Base-by-base conservation (phyloP, 2,888 invertebrate genomes). In the Spilarctia lutea region DNA sequence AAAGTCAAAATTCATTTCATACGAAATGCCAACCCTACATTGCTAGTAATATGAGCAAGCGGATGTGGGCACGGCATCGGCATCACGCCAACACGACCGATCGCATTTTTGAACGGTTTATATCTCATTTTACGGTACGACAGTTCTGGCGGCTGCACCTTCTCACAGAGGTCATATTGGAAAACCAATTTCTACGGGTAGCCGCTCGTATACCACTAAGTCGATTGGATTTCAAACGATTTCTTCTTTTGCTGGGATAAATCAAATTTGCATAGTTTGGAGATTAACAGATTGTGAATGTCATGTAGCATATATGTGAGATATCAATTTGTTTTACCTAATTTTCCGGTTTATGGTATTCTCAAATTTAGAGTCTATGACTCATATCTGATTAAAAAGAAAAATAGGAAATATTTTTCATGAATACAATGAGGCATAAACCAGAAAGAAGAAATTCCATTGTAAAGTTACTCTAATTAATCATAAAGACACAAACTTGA, bases 41-140 rank as follows among this genome's bases (percentile, higher is more conserved):
- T 80, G 75, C 75, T 68, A 76, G 80, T 74, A 80, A 85, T 83
- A 77, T 80, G 81, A 85, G 81, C 77, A 78, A 86, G 81, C 83
- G 81, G 67, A 81, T 79, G 77, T 80, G 79, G 80, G 73, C 80
- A 76, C 18, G 68, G 56, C 65, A 30, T 63, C 63, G 70, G 60
- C 42, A 39, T 72, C 65, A 56, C 81, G 75, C 85, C 87, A 85
- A 87, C 86, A 85, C 84, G 89, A 88, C 85, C 87, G 89, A 91
- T 92, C 90, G 88, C 89, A 91, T 92, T 94, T 94, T 94, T 92
- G 91, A 93, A 84, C 91, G 89, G 88, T 91, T 92, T 93, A 93
- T 92, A 93, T 93, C 92, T 93, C 89, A 93, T 94, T 94, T 94
- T 91, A 92, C 92, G 93, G 90, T 86, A 90, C 89, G 90, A 91